A percentile compares a stretch with the other conserved stretches of the same genome.
phyloP scores from a whole-genome alignment of 2,888 invertebrate species.

The Heliconius cydno region DNA sequence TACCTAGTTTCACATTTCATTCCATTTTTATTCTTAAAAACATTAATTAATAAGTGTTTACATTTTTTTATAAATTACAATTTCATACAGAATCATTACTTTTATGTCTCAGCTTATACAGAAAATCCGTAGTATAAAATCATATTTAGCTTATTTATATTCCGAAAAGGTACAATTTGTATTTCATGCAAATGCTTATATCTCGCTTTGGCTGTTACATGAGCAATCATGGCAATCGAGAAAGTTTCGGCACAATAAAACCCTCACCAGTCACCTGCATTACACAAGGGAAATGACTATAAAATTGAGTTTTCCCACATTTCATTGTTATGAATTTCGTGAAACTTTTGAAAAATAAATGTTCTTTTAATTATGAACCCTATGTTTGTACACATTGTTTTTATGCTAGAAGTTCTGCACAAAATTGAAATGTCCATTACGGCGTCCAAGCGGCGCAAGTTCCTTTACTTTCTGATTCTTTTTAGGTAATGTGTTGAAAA shows the following conservation, averaged over 20 bases:
- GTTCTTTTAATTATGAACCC: slow-evolving; percentile 7
- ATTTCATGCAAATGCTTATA: neutral
- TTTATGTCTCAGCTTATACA: no score
- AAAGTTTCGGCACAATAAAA: slow-evolving; percentile 38
- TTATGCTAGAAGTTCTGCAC: neutral
- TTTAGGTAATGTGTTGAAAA: neutral
- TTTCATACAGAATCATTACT: no score
- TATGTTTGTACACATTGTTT: neutral
- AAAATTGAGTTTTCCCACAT: slow-evolving; percentile 31
- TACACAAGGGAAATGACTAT: slow-evolving; percentile 41
- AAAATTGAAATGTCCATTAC: neutral
- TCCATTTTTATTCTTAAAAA: no score
- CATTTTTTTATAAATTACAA: no score
- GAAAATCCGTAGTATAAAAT: neutral
- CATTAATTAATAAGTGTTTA: no score
- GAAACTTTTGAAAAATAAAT: neutral
- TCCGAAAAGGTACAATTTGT: neutral
- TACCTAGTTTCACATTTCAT: no score
- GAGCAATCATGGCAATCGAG: slow-evolving; percentile 28
- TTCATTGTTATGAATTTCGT: slow-evolving; percentile 19
- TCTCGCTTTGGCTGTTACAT: slow-evolving; percentile 23
- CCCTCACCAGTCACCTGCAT: slow-evolving; percentile 25
- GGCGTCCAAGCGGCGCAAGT: neutral
- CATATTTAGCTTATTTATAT: neutral
- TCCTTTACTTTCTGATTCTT: neutral